A percentile compares a stretch with the other conserved stretches of the same genome.
Conservation (phyloP, 92 coral and sea anemone species). For the Bergia puertoricense region DNA sequence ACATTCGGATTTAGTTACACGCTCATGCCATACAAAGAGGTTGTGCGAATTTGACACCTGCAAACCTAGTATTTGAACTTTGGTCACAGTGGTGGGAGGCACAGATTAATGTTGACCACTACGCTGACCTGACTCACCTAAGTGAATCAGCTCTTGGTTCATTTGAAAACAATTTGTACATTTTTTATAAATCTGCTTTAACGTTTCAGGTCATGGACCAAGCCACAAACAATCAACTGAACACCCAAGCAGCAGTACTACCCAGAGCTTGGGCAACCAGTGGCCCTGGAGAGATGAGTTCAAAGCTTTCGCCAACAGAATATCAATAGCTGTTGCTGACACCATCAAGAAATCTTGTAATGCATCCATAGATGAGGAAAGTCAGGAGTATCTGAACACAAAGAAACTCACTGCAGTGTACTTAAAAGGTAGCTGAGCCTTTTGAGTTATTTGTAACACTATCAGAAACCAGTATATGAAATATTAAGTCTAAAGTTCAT, state of each 20-base stretch:
- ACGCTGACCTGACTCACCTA: no score
- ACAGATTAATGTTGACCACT: no score
- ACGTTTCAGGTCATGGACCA: conserved; percentile 42
- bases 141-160: no score
- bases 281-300: conserved; percentile 91
- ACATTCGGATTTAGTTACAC: no score
- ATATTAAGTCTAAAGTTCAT: no score
- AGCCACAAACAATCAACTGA: conserved; percentile 45
- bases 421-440: conserved; percentile 60
- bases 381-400: conserved; percentile 46
- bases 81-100: no score
- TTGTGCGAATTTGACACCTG: no score
- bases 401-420: conserved; percentile 58
- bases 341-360: conserved; percentile 66
- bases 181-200: not conserved
- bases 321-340: conserved; percentile 74
- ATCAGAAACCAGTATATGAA: no score
- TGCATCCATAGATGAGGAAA: conserved; percentile 66
- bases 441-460: no score
- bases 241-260: conserved; percentile 35
- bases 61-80: no score
- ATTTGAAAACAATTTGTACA: no score
- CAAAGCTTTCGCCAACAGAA: conserved; percentile 70
- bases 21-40: no score
- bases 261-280: conserved; percentile 46